Evolutionary conservation across 2,888 invertebrate genomes (phyloP), one percentile per base, ranked within the genome.

Genomic region (Idaea biselata): DNA sequence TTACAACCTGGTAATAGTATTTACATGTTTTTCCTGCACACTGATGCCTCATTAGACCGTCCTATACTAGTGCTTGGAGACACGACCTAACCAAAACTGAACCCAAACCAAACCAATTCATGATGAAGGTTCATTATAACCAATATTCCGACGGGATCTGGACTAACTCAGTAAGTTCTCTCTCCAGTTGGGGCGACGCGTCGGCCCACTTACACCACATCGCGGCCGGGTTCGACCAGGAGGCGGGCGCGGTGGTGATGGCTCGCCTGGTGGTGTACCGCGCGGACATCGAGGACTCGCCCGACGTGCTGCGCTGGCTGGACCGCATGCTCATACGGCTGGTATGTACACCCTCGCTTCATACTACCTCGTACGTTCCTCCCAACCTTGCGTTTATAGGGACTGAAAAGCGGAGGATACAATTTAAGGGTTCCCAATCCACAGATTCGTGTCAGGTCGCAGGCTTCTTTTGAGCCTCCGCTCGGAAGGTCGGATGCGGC

Each of bases 281-380:
- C 75, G 99, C 99, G 0, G 98, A 99, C 86, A 96, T 96, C 14
- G 97, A 97, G 78, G 99, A 99, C 81, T 98, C 99, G 33, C 98
- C 99, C 0, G 99, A 99, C 85, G 99, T 99, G 54, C 94, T 99
- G 71, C 95, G 99, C 83, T 99, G 99, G 99, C 96, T 99, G 14
- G 99, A 99, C 87, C 93, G 99, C 72, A 99, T 98, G 96, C 95
- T 99, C 17, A 99, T 99, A 78, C 94, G 99, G 83, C 93, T 99
- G 94, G 98, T 99, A 90, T 79, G 88, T 25, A 44, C 14, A 14
- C 14, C 11, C 0, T 8, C 44, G 5, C 14, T 44, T 44, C 11
- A 7, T 33, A 7, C 7, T 11, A 14, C 14, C 14, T 44, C 14
- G 6, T 33, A 8, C 32, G 32, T 32, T 3, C 7, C 7, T 32